Percentiles rank a stretch among this genome's conserved stretches.
Conservation (phyloP, 2,113 vertebrate genomes). For the Lycaon pictus region DNA sequence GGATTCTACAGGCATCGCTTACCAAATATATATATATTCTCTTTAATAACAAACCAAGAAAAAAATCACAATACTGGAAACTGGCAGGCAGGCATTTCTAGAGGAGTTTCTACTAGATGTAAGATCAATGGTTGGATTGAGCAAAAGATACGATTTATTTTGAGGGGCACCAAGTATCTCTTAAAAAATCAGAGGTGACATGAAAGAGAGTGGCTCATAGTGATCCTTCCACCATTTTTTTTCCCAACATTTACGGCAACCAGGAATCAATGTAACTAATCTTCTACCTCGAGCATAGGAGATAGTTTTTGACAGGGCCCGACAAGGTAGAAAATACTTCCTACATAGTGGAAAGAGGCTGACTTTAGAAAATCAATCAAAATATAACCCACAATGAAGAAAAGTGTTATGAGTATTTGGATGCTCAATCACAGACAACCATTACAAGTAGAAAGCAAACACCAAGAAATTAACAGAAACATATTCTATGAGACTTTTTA, state of each 20-base stretch:
- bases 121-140: not conserved
- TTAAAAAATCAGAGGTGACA: not conserved
- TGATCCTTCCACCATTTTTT: no score
- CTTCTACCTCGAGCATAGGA: not conserved
- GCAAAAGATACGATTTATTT: not conserved
- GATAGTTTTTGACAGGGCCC: not conserved
- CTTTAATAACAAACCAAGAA: not conserved
- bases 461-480: conserved; percentile 6
- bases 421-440: not conserved
- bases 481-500: not conserved
- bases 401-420: not conserved
- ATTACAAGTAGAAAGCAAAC: not conserved
- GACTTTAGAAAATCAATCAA: not conserved
- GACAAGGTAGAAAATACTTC: not conserved
- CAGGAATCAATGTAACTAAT: not conserved
- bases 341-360: not conserved
- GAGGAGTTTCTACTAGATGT: not conserved
- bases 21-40: no score
- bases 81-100: not conserved
- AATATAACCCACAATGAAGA: not conserved
- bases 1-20: not conserved
- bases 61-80: not conserved
- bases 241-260: not conserved
- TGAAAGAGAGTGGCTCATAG: not conserved
- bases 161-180: not conserved